phyloP scores from a whole-genome alignment of 2,797 vertebrate genomes.

The Valencia hispanica region DNA sequence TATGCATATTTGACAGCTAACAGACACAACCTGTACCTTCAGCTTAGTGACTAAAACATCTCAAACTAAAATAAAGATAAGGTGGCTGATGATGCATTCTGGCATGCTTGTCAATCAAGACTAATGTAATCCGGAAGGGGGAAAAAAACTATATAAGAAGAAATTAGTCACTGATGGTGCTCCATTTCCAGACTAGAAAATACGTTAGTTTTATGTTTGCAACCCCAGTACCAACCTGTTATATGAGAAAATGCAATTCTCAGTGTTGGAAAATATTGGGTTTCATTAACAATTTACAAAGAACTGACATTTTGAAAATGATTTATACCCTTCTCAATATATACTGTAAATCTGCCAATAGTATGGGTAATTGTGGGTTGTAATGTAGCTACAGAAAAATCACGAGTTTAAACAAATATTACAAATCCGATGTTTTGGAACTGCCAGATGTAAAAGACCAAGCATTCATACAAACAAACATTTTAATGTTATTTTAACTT shows the following conservation, averaged over 20 bases:
- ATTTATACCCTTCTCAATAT: not conserved
- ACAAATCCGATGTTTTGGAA: slow-evolving; percentile 39
- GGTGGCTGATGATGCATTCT: slow-evolving; percentile 14
- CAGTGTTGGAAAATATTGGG: not conserved
- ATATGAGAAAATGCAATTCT: slow-evolving; percentile 1
- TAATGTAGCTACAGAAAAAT: slow-evolving; percentile 4
- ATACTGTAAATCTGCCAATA: no score
- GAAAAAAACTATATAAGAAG: not conserved
- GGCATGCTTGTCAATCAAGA: slow-evolving; percentile 22
- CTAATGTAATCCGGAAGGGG: slow-evolving; percentile 18
- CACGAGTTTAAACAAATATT: slow-evolving; percentile 23
- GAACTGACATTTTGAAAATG: not conserved
- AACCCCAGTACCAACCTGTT: not conserved
- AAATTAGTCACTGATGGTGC: slow-evolving; percentile 7
- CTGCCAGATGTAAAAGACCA: slow-evolving; percentile 32
- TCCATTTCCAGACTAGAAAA: slow-evolving; percentile 13
- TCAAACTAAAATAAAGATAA: slow-evolving; percentile 15
- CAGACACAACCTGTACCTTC: slow-evolving; percentile 4
- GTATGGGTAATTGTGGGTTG: not conserved
- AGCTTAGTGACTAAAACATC: slow-evolving; percentile 2
- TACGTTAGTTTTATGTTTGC: not conserved
- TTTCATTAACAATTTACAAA: no score
- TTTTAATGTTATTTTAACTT: slow-evolving; percentile 20
- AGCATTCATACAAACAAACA: slow-evolving; percentile 10
- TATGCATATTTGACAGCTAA: slow-evolving; percentile 19